These are phyloP conservation scores for Procapra przewalskii DNA, from an alignment of 2,113 vertebrate species.

Conservation along the genomic window DNA sequence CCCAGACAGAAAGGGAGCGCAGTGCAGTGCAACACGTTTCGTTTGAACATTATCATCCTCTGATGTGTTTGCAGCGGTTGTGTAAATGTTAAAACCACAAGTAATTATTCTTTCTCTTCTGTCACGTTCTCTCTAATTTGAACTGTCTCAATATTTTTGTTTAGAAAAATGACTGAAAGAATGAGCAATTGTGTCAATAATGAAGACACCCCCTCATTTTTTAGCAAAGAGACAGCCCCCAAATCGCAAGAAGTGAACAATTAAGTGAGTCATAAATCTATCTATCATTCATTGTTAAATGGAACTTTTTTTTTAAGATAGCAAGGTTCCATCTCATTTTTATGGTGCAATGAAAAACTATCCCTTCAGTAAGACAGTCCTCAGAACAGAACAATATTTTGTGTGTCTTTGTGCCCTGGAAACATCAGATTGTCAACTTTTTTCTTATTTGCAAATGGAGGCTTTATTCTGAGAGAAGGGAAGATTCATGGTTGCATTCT, in stretches of 20 bases:
- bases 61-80: conserved; percentile 60
- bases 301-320: conserved; percentile 70
- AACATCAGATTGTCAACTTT: conserved; percentile 28
- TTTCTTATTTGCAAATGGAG: conserved; percentile 38
- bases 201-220: conserved; percentile 73
- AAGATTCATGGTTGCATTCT: conserved; percentile 26
- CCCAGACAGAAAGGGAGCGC: background rate
- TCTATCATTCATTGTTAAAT: conserved; percentile 72
- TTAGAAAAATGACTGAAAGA: conserved; percentile 79
- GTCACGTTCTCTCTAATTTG: conserved; percentile 76
- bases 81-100: conserved; percentile 74
- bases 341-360: conserved; percentile 67
- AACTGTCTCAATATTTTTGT: conserved; percentile 85
- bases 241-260: conserved; percentile 74
- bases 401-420: background rate
- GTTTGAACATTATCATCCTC: conserved; percentile 41
- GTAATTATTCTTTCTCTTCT: conserved; percentile 76
- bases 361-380: conserved; percentile 43
- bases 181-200: conserved; percentile 75
- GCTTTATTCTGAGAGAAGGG: conserved; percentile 25
- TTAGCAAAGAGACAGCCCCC: conserved; percentile 73
- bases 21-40: background rate
- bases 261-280: conserved; percentile 80
- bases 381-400: conserved; percentile 6
- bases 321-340: conserved; percentile 66